phyloP scores from a whole-genome alignment of 2,113 vertebrate genomes.

The Sakesphorus luctuosus region DNA sequence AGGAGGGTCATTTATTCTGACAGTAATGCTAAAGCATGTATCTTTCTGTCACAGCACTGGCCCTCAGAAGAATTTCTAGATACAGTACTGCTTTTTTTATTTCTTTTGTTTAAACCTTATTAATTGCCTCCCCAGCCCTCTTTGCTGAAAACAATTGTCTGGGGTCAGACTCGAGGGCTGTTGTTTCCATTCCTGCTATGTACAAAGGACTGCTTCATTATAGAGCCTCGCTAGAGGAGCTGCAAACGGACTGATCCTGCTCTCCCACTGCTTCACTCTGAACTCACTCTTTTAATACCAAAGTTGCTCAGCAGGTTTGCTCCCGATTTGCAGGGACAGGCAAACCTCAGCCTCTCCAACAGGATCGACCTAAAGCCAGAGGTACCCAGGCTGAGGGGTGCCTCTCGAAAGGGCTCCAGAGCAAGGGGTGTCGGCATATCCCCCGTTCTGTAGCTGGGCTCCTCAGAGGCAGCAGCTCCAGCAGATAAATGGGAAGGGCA shows the following conservation, averaged over 20 bases:
- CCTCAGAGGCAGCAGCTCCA: not conserved
- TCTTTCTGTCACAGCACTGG: conserved; percentile 57
- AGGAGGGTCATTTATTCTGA: conserved; percentile 60
- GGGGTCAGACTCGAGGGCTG: conserved; percentile 60
- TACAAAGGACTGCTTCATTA: conserved; percentile 18
- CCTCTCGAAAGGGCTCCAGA: not conserved
- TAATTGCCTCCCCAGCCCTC: conserved; percentile 63
- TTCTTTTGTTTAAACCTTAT: conserved; percentile 64
- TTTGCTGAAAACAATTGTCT: conserved; percentile 51
- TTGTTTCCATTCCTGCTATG: conserved; percentile 40
- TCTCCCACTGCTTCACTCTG: not conserved
- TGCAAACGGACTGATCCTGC: not conserved
- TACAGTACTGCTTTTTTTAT: conserved; percentile 35
- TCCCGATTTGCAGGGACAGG: not conserved
- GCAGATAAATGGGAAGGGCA: not conserved
- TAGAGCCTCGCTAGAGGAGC: not conserved
- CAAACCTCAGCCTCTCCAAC: not conserved
- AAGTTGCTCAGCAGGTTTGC: conserved; percentile 28
- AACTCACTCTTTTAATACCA: not conserved
- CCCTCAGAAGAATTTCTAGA: conserved; percentile 60
- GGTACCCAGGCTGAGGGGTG: not conserved
- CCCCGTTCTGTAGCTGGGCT: fast-evolving
- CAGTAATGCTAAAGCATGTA: conserved; percentile 38
- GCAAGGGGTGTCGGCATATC: fast-evolving
- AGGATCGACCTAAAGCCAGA: not conserved